A percentile compares a stretch with the other conserved stretches of the same genome.
These are phyloP conservation scores for Drosophila mauritiana DNA, from an alignment of 1,140 invertebrate species.

Conservation along the genomic window DNA sequence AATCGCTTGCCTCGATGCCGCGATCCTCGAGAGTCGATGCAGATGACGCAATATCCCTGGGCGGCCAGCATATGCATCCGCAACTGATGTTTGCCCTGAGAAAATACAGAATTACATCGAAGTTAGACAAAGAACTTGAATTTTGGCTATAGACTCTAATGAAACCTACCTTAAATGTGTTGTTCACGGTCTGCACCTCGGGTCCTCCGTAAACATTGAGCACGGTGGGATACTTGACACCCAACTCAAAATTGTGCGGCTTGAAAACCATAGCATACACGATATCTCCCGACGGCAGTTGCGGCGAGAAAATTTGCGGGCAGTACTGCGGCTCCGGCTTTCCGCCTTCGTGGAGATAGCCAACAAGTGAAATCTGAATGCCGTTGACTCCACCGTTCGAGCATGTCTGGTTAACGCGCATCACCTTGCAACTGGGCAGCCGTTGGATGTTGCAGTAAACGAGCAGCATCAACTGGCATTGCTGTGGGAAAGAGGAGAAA, in stretches of 20 bases:
- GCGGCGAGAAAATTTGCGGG: conserved; percentile 91
- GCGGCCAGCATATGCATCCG: conserved; percentile 97
- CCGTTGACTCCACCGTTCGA: conserved; percentile 86
- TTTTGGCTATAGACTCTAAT: not conserved
- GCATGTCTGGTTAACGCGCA: conserved; percentile 87
- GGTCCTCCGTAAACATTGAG: conserved; percentile 99
- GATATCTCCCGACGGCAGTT: conserved; percentile 89
- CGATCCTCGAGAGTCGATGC: conserved; percentile 97
- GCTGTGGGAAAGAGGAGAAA: conserved; percentile 84
- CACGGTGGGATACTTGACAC: conserved; percentile 95
- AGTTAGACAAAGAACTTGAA: too few relatives aligned
- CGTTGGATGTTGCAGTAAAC: conserved; percentile 95
- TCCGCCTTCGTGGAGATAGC: conserved; percentile 89
- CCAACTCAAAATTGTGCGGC: conserved; percentile 91
- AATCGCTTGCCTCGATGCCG: conserved; percentile 96
- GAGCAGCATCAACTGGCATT: conserved; percentile 93
- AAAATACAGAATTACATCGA: conserved; percentile 26
- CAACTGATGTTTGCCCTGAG: conserved; percentile 93
- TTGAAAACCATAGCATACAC: conserved; percentile 97
- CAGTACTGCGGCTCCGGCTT: conserved; percentile 87
- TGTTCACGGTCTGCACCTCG: conserved; percentile 98
- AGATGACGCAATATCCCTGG: conserved; percentile 98
- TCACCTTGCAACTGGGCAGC: conserved; percentile 93
- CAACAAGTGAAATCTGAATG: conserved; percentile 88
- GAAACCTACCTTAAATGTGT: conserved; percentile 93